A percentile compares a stretch with the other conserved stretches of the same genome.
These are phyloP conservation scores for Tigriopus californicus DNA, from an alignment of 2,888 invertebrate genomes.

Conservation along the genomic window DNA sequence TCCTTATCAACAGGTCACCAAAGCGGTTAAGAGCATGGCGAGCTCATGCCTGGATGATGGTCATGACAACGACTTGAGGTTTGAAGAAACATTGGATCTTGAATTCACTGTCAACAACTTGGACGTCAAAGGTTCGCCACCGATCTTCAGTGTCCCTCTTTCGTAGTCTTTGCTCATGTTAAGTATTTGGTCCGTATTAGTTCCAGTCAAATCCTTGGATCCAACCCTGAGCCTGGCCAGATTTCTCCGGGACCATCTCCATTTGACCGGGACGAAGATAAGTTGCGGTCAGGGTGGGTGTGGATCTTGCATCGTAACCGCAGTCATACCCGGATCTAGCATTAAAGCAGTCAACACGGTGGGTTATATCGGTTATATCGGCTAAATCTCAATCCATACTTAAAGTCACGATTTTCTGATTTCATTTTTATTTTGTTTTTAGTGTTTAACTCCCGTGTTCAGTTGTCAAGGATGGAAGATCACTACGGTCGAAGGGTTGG, in stretches of 20 bases:
- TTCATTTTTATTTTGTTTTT: slow-evolving; percentile 9
- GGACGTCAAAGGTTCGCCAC: too few species aligned
- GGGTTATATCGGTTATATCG: neutral
- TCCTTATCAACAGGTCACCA: too few species aligned
- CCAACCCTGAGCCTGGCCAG: neutral
- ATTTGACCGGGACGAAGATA: slow-evolving; percentile 8
- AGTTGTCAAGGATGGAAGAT: slow-evolving; percentile 46
- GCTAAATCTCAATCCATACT: neutral
- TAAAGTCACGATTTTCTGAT: neutral
- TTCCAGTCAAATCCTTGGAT: neutral
- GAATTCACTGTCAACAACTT: too few species aligned
- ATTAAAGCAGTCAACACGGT: slow-evolving; percentile 16
- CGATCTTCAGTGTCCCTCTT: too few species aligned
- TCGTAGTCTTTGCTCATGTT: too few species aligned
- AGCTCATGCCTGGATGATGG: too few species aligned
- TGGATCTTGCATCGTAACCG: neutral
- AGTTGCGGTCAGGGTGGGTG: slow-evolving; percentile 11
- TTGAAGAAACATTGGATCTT: too few species aligned
- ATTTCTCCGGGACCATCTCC: neutral
- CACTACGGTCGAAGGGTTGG: slow-evolving; percentile 51
- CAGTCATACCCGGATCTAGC: slow-evolving; percentile 16
- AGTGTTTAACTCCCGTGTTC: slow-evolving; percentile 44
- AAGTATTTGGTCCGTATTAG: too few species aligned
- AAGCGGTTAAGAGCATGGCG: too few species aligned
- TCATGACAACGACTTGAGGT: too few species aligned